Percentiles rank a stretch among this genome's conserved stretches.
These are phyloP conservation scores for Leucoptera coffeella DNA, from an alignment of 2,888 invertebrate species.

Conservation along the genomic window DNA sequence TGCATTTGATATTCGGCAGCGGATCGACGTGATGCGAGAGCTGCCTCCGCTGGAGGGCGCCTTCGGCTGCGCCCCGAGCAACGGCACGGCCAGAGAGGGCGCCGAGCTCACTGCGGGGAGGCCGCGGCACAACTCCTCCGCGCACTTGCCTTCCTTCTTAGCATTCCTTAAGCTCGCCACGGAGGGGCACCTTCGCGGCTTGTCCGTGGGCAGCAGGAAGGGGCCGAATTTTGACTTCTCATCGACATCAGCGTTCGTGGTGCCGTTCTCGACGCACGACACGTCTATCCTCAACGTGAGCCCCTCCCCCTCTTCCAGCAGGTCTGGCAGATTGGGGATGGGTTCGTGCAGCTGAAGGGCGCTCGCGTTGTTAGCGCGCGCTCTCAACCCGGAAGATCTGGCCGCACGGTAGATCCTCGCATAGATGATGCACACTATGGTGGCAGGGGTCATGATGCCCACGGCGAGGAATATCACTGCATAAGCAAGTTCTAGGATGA, in stretches of 20 bases:
- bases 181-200: conserved; percentile 36
- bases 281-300: conserved; percentile 37
- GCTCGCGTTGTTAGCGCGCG: conserved; percentile 38
- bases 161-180: conserved; percentile 35
- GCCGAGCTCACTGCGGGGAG: conserved; percentile 46
- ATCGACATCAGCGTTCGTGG: conserved; percentile 15
- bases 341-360: conserved; percentile 48
- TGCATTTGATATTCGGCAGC: conserved; percentile 77
- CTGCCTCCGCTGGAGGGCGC: conserved; percentile 37
- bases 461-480: conserved; percentile 30
- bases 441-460: conserved; percentile 37
- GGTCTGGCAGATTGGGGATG: conserved; percentile 28
- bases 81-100: conserved; percentile 38
- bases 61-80: conserved; percentile 21
- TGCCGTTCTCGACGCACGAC: conserved; percentile 15
- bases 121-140: conserved; percentile 27
- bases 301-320: conserved; percentile 34
- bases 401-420: conserved; percentile 71
- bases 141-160: conserved; percentile 33
- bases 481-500: conserved; percentile 26
- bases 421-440: conserved; percentile 68
- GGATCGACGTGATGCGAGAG: conserved; percentile 66
- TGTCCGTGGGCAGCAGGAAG: conserved; percentile 36
- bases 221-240: conserved; percentile 32
- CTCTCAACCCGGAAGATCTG: conserved; percentile 56